phyloP scores from a whole-genome alignment of 2,113 vertebrate species.

The Brienomyrus brachyistius region DNA sequence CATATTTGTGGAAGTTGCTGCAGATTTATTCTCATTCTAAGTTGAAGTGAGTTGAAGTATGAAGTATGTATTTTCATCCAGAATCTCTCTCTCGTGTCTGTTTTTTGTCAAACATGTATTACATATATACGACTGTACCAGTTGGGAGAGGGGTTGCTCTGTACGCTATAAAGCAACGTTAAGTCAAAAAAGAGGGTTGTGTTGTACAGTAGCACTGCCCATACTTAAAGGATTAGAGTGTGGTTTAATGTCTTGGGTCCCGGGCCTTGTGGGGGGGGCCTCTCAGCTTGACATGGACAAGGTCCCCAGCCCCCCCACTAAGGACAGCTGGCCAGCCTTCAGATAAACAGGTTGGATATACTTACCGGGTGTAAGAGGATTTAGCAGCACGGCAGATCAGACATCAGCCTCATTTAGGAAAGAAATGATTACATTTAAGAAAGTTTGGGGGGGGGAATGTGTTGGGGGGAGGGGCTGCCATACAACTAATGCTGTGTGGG shows the following conservation, averaged over 20 bases:
- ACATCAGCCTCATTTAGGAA: constrained; percentile 62
- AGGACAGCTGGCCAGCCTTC: constrained; percentile 61
- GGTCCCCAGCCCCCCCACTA: constrained; percentile 32
- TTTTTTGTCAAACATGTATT: background rate
- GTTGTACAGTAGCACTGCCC: background rate
- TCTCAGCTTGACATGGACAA: constrained; percentile 21
- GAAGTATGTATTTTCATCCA: background rate
- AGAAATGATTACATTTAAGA: constrained; percentile 45
- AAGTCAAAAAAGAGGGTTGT: background rate
- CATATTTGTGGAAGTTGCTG: background rate
- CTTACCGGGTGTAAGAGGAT: constrained; percentile 59
- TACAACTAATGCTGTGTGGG: background rate
- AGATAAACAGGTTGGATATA: constrained; percentile 49
- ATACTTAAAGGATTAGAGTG: constrained; percentile 21
- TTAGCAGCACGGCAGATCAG: constrained; percentile 63
- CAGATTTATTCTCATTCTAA: background rate
- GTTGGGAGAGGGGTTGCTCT: background rate
- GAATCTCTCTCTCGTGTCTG: background rate
- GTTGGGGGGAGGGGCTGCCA: background rate
- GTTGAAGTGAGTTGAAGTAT: background rate
- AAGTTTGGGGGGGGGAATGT: constrained; percentile 5
- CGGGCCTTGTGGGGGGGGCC: constrained; percentile 17
- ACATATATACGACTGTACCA: background rate
- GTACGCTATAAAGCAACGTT: background rate
- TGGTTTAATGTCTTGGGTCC: constrained; percentile 28